Percentiles rank a stretch among this genome's conserved stretches.
phyloP scores from a whole-genome alignment of 2,888 invertebrate species.

The Epicampocera succincta region DNA sequence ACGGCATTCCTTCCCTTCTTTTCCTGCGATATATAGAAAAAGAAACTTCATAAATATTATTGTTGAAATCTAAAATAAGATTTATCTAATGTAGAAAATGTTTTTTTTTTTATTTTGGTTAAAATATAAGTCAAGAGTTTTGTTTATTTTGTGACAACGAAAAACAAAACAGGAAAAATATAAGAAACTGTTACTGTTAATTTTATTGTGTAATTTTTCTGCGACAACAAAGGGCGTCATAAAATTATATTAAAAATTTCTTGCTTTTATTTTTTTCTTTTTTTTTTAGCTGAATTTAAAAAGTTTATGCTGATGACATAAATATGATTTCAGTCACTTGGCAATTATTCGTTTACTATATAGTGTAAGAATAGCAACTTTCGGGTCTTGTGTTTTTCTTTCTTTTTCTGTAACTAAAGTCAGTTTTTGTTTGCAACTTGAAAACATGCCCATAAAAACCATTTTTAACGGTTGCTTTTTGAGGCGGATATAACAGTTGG shows the following conservation, averaged over 20 bases:
- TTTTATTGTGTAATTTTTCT: neutral
- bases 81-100: constrained; percentile 49
- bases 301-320: no score
- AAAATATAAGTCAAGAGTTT: constrained; percentile 47
- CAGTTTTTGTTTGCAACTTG: neutral
- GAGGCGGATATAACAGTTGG: constrained; percentile 16
- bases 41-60: constrained; percentile 33
- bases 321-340: no score
- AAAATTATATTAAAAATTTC: no score
- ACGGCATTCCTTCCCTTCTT: constrained; percentile 30
- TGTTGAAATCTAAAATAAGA: constrained; percentile 50
- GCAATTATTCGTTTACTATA: no score
- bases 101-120: constrained; percentile 9
- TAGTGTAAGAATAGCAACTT: no score
- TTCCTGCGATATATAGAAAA: neutral
- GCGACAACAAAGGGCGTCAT: no score
- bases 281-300: no score
- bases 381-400: neutral
- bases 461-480: constrained; percentile 17
- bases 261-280: no score
- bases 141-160: constrained; percentile 1
- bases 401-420: neutral
- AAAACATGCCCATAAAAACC: constrained; percentile 5
- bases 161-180: constrained; percentile 20
- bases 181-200: neutral